Evolutionary conservation across 2,797 vertebrate species (phyloP), one percentile per base, ranked within the genome.

Genomic region (Rhinella marina): DNA sequence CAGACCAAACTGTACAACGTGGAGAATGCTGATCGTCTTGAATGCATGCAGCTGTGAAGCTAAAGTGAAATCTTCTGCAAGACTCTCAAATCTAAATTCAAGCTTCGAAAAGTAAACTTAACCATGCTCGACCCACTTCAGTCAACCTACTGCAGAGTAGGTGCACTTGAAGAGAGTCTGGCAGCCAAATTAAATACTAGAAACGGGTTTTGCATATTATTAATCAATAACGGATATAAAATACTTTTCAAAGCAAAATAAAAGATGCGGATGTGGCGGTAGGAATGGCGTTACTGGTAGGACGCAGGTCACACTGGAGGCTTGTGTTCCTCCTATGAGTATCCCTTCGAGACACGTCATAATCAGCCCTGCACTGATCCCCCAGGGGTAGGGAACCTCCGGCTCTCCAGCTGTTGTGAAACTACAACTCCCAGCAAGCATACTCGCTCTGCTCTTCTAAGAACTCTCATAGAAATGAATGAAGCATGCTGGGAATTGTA

Each of bases 141-240:
- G 62, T 52, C 48, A 54, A 54, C 81, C 64, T 82, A 68, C 81
- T 82, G 62, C 50, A 0, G 81, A 64, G 81, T 70, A 54, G 3
- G 17, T 52, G 80, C 61, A 50, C 59, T 82, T 70, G 41, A 82
- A 7, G 12, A 62, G 17, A 48, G 27, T 82, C 48, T 27, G 54
- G 11, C 62, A 70, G 81, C 62, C 81, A 82, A 82, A 70, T 82
- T 52, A 82, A 82, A 82, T 82, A 64, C 81, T 70, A 82, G 64
- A 70, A 66, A 29, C 23, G 2, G 23, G 0, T 70, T 70, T 68
- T 82, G 81, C 81, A 70, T 82, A 82, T 54, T 70, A 82, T 82
- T 82, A 82, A 82, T 82, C 81, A 82, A 82, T 82, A 82, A 82
- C 56, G 64, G n/a, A 82, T 70, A 82, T 82, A 82, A 82, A 82